Evolutionary conservation across 2,888 invertebrate genomes (phyloP).

Genomic region (Lydus trimaculatus): DNA sequence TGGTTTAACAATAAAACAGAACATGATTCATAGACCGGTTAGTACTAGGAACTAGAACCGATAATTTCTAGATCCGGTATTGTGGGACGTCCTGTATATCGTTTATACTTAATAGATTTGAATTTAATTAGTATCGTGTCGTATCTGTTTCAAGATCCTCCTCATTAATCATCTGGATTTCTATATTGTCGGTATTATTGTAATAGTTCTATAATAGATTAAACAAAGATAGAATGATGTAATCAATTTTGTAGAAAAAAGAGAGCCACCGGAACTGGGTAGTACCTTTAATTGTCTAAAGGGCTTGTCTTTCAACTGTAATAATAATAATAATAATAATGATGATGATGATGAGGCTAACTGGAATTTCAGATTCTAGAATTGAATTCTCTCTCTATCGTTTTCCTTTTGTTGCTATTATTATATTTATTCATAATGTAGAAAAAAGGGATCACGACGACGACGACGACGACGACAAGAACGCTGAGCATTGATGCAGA

Average conservation of each 20-base stretch:
- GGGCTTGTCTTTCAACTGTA: constrained; percentile 33
- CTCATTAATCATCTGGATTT: background rate
- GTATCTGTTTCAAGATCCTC: background rate
- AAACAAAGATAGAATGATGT: constrained; percentile 16
- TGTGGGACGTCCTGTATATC: too few relatives aligned
- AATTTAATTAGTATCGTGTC: too few relatives aligned
- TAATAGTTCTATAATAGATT: background rate
- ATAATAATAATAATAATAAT: background rate
- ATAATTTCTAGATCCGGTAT: too few relatives aligned
- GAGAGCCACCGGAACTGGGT: constrained; percentile 39
- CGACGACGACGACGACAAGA: background rate
- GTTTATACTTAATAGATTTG: too few relatives aligned
- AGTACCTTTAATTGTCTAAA: constrained; percentile 34
- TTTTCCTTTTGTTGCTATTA: background rate
- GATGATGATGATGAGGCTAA: background rate
- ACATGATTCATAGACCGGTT: too few relatives aligned
- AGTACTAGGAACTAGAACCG: too few relatives aligned
- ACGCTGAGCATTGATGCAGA: background rate
- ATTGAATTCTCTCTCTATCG: background rate
- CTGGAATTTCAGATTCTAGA: background rate
- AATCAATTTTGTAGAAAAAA: constrained; percentile 17
- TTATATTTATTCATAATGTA: background rate
- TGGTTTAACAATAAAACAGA: too few relatives aligned
- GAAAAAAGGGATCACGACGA: background rate
- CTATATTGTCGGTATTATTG: background rate